Conservation (phyloP, 92 coral and sea anemone genomes). For the Hydrozoanthus gracilis region DNA sequence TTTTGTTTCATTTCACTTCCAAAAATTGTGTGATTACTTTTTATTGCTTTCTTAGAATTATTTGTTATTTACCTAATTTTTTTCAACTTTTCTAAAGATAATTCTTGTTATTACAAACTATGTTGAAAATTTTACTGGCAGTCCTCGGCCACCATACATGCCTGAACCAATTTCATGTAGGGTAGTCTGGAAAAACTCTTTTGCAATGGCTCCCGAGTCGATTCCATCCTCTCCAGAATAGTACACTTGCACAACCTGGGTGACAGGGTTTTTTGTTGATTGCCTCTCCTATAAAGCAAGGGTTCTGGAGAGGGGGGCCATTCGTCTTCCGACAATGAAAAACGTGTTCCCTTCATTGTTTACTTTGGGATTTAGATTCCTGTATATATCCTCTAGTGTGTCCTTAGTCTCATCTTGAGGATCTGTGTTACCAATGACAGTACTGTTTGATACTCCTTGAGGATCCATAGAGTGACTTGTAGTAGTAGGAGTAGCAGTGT, state of each 20-base stretch:
- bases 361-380: conserved; percentile 28
- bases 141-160: neutral
- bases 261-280: conserved; percentile 38
- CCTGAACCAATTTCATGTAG: conserved; percentile 43
- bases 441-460: conserved; percentile 23
- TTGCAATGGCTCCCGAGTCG: conserved; percentile 54
- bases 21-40: too few species aligned
- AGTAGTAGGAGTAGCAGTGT: conserved; percentile 24
- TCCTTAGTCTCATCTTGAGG: conserved; percentile 28
- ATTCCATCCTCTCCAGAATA: conserved; percentile 51
- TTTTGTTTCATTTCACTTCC: too few species aligned
- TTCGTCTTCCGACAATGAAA: conserved; percentile 37
- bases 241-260: conserved; percentile 42
- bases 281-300: conserved; percentile 55
- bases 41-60: too few species aligned
- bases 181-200: conserved; percentile 47
- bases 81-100: too few species aligned
- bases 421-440: conserved; percentile 21
- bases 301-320: conserved; percentile 46
- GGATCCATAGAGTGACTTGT: conserved; percentile 21
- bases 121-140: too few species aligned
- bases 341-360: conserved; percentile 25
- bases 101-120: too few species aligned
- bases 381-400: conserved; percentile 26
- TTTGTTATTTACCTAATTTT: too few species aligned